These are phyloP conservation scores for Hycleus cichorii DNA, from an alignment of 1,140 invertebrate genomes.

Conservation along the genomic window DNA sequence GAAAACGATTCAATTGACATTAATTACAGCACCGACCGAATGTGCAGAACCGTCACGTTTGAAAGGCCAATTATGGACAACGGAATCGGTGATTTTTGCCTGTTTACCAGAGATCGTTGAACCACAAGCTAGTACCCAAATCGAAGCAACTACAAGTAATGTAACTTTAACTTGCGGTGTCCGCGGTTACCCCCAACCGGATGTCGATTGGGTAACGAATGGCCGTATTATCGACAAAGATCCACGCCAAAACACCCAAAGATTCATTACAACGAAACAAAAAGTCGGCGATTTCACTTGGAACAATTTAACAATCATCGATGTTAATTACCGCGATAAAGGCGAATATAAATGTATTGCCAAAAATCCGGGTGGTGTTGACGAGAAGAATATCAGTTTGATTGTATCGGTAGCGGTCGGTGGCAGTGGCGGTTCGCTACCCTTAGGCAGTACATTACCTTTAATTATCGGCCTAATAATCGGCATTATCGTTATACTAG, in stretches of 20 bases:
- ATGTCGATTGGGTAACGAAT: constrained; percentile 67
- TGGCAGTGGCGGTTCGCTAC: constrained; percentile 39
- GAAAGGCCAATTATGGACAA: constrained; percentile 60
- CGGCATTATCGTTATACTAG: constrained; percentile 47
- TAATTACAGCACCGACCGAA: constrained; percentile 62
- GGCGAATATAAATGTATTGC: constrained; percentile 86
- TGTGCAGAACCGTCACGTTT: constrained; percentile 62
- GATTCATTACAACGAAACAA: constrained; percentile 45
- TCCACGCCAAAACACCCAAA: constrained; percentile 48
- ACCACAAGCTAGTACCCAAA: constrained; percentile 44
- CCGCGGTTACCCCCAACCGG: constrained; percentile 64
- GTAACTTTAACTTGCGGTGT: constrained; percentile 72
- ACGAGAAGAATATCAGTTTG: constrained; percentile 65
- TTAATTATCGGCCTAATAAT: constrained; percentile 44
- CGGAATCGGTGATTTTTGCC: constrained; percentile 69
- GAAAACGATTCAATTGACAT: constrained; percentile 62
- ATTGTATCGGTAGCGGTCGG: constrained; percentile 45
- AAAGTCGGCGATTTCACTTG: constrained; percentile 47
- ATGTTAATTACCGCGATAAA: constrained; percentile 63
- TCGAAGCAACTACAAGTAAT: constrained; percentile 57
- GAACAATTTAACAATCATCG: constrained; percentile 70
- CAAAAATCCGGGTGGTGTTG: constrained; percentile 74
- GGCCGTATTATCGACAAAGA: constrained; percentile 52
- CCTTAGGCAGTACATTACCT: constrained; percentile 33
- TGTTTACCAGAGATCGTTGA: constrained; percentile 67